A percentile compares a stretch with the other conserved stretches of the same genome.
Conservation (phyloP, 1,140 invertebrate species). For the Andricus grossulariae region DNA sequence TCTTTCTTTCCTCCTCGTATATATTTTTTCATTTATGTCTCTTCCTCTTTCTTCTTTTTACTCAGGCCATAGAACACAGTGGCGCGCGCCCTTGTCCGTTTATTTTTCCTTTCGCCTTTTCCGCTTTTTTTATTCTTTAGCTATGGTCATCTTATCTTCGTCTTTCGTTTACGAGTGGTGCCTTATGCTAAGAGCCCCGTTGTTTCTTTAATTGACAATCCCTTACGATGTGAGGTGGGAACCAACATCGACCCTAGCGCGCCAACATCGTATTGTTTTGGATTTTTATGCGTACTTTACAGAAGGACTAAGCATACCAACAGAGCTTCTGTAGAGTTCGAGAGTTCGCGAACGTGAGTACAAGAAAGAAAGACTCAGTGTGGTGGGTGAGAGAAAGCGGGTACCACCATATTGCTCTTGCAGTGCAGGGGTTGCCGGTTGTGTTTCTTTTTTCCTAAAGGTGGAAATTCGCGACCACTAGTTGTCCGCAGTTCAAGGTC, state of each 20-base stretch:
- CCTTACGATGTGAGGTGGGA: conserved; percentile 56
- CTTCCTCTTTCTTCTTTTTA: conserved; percentile 42
- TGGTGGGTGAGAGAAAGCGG: not conserved
- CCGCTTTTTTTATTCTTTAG: conserved; percentile 38
- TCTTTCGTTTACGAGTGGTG: conserved; percentile 26
- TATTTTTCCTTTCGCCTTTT: conserved; percentile 43
- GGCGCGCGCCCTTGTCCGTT: conserved; percentile 37
- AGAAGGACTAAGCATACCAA: conserved; percentile 47
- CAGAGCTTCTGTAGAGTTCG: conserved; percentile 31
- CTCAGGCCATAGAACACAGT: conserved; percentile 34
- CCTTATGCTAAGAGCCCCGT: conserved; percentile 53
- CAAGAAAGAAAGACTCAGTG: conserved; percentile 24
- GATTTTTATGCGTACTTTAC: conserved; percentile 53
- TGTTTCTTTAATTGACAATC: conserved; percentile 64
- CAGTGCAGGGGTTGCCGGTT: conserved; percentile 33
- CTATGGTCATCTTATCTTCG: conserved; percentile 12
- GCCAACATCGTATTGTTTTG: conserved; percentile 59
- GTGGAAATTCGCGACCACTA: conserved; percentile 21
- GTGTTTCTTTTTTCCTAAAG: not conserved
- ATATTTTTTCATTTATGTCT: conserved; percentile 29
- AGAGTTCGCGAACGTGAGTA: conserved; percentile 9
- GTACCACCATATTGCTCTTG: conserved; percentile 31
- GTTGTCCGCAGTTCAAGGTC: conserved; percentile 1
- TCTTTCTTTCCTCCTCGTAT: conserved; percentile 42
- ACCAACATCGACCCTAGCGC: conserved; percentile 58